Percentiles rank a stretch among this genome's conserved stretches.
Evolutionary conservation across 2,888 invertebrate genomes (phyloP).

Genomic region (Melieria crassipennis): DNA sequence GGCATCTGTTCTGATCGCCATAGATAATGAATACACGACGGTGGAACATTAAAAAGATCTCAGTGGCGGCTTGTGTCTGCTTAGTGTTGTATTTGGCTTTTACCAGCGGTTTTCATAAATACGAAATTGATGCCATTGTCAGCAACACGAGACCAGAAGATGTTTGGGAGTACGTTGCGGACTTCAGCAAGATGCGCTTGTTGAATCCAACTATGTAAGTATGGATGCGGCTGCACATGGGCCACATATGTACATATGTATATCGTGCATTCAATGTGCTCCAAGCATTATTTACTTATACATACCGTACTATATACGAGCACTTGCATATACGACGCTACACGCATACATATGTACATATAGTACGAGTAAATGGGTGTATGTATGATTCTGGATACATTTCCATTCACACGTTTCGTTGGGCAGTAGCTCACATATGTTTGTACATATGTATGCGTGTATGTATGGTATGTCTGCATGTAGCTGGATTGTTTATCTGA

Average conservation of each 20-base stretch:
- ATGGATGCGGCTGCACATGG: neutral
- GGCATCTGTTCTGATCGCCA: neutral
- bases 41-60: slow-evolving; percentile 52
- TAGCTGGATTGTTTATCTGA: slow-evolving; percentile 37
- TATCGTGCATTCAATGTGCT: neutral
- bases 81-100: slow-evolving; percentile 55
- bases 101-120: slow-evolving; percentile 62
- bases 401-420: neutral
- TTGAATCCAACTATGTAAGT: slow-evolving; percentile 80
- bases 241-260: slow-evolving; percentile 6
- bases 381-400: neutral
- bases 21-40: slow-evolving; percentile 50
- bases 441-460: neutral
- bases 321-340: neutral
- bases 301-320: slow-evolving; percentile 2
- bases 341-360: no score
- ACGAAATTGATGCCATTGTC: slow-evolving; percentile 68
- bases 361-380: neutral
- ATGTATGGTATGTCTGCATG: neutral
- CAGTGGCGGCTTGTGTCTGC: slow-evolving; percentile 40
- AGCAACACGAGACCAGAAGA: slow-evolving; percentile 69
- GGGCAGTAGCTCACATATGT: neutral
- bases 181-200: slow-evolving; percentile 77
- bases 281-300: neutral
- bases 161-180: slow-evolving; percentile 80